Evolutionary conservation across 2,888 invertebrate genomes (phyloP).

Genomic region (Auanema freiburgensis): DNA sequence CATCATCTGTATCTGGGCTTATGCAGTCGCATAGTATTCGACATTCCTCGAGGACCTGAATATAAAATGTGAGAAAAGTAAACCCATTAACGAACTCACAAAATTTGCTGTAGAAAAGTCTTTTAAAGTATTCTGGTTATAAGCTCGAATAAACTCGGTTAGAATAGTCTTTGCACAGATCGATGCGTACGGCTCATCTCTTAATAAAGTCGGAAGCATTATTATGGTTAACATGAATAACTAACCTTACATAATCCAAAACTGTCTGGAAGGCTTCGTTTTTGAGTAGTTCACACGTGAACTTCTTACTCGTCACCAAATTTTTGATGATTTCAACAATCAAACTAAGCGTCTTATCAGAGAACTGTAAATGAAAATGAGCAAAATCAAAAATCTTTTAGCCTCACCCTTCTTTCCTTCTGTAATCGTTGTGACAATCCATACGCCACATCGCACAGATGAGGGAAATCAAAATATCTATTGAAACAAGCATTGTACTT

Average conservation of each 20-base stretch:
- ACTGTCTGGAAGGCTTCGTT: no score
- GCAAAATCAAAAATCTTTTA: slow-evolving; percentile 3
- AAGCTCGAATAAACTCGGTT: background rate
- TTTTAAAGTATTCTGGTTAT: background rate
- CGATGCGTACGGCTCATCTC: slow-evolving; percentile 20
- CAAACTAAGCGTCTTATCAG: background rate
- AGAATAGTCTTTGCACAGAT: slow-evolving; percentile 7
- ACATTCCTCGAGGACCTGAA: slow-evolving; percentile 16
- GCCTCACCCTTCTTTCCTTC: slow-evolving; percentile 1
- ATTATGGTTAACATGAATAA: no score
- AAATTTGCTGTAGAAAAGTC: slow-evolving; percentile 11
- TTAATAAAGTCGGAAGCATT: background rate
- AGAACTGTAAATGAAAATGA: slow-evolving; percentile 2
- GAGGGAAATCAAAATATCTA: no score
- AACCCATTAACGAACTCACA: slow-evolving; percentile 1
- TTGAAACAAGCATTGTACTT: no score
- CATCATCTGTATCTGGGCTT: background rate
- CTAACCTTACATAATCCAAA: no score
- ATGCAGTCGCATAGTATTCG: background rate
- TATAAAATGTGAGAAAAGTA: background rate
- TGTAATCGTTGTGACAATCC: background rate
- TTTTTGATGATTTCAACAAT: no score
- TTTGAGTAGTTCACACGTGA: no score
- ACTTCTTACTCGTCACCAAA: no score
- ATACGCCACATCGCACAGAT: no score